Base-by-base conservation (phyloP, 2,888 invertebrate genomes). In the Eristalinus aeneus region DNA sequence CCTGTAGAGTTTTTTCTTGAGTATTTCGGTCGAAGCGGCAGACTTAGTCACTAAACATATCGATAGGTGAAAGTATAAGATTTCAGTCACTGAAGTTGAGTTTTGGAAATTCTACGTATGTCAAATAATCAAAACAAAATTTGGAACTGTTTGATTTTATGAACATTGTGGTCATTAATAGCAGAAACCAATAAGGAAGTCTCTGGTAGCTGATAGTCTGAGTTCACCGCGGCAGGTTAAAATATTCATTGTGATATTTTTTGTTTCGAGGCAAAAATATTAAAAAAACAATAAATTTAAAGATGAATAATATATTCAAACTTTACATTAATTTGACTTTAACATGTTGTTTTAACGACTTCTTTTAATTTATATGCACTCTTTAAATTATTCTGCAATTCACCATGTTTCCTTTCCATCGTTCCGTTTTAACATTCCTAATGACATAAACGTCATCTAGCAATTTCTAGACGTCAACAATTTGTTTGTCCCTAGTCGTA, bases 121-220 rank as follows among this genome's bases (percentile, higher is more conserved):
- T 46, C 64, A 27, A 39, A 64, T 39, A 74, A 68, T 68, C 75
- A 75, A 60, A 75, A 75, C 75, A 75, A 75, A 60, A 16, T 2
- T 0, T 65, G 46, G 65, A 2, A 8, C 58, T 74, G 65, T 65
- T 65, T 32, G 39, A 20, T 67, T 67, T 74, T n/a, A 5, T 4
- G 53, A 12, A 10, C 9, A 32, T 8, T 8, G 0, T 54, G 20
- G 22, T n/a, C n/a, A n/a, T n/a, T n/a, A n/a, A n/a, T n/a, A n/a
- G n/a, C n/a, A n/a, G n/a, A n/a, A n/a, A n/a, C n/a, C n/a, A n/a
- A n/a, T n/a, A n/a, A n/a, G n/a, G n/a, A n/a, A n/a, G n/a, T n/a
- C n/a, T n/a, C n/a, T 46, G 46, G 11, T 9, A 22, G 22, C 9
- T 4, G n/a, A n/a, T 54, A 22, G 56, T 23, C 20, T 31, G 74